Conservation (phyloP, 2,797 vertebrate genomes). For the Scyliorhinus canicula region DNA sequence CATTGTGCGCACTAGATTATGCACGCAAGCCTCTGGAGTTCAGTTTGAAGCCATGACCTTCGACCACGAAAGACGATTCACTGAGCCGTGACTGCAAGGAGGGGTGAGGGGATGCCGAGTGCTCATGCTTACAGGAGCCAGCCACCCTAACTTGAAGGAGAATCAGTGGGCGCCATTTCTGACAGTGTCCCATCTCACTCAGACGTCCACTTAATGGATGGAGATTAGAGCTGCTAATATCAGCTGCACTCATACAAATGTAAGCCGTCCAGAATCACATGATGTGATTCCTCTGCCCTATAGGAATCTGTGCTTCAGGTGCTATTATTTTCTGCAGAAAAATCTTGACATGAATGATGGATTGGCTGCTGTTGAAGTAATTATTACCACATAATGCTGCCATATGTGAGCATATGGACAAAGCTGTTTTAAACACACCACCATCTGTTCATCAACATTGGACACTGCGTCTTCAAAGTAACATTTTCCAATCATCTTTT, state of each 20-base stretch:
- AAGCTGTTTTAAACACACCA: conserved; percentile 23
- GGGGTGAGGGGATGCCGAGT: too few species aligned
- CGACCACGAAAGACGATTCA: not conserved
- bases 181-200: not conserved
- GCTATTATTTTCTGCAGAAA: not conserved
- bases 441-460: conserved; percentile 37
- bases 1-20: not conserved
- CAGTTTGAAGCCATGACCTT: not conserved
- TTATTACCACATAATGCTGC: conserved; percentile 37
- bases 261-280: not conserved
- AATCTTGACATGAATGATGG: conserved; percentile 23
- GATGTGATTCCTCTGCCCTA: not conserved
- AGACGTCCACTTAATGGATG: not conserved
- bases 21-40: not conserved
- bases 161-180: not conserved
- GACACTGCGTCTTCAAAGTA: not conserved
- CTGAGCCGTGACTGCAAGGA: not conserved
- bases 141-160: not conserved
- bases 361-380: conserved; percentile 26
- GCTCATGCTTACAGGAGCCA: not conserved
- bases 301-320: not conserved
- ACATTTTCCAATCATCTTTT: not conserved
- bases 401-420: conserved; percentile 25
- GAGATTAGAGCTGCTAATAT: not conserved
- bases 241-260: not conserved